Evolutionary conservation across 2,113 vertebrate species (phyloP), one percentile per base, ranked within the genome.

Genomic region (Podarcis raffonei): DNA sequence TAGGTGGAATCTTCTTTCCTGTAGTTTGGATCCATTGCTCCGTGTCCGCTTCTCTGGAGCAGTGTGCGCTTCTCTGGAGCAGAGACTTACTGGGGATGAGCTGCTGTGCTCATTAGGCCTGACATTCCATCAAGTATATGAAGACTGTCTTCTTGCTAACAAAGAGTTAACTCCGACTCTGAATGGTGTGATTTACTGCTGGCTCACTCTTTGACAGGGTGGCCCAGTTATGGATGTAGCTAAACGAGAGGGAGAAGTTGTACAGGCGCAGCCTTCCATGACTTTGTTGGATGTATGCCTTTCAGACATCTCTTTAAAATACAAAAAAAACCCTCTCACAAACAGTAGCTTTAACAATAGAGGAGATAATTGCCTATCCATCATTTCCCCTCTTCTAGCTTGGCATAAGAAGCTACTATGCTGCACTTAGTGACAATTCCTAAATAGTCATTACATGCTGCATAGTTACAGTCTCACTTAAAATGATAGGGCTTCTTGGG

Each of bases 391-490:
- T 68, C 77, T 35, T 69, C 12, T 79, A 30, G 59, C 20, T 37
- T 79, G 66, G 68, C 72, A 75, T 30, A 85, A 74, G 53, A 85
- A 76, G 59, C 66, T 78, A 42, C 39, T 79, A 48, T 27, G 66
- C 1, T 13, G 42, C 74, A 18, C 89, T 68, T 85, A 75, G 83
- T 74, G 75, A 77, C 57, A 89, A 89, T 88, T 72, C 30, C 88
- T 89, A 87, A 92, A 88, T 68, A 83, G 91, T n/a, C 3, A 66
- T 84, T 92, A 68, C 3, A 32, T 85, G 5, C 57, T 84, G 5
- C 39, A 83, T 71, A 22, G 15, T 91, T 92, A 32, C 75, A 88
- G 32, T 69, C 83, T 92, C 35, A 62, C 37, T 0, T 1, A 39
- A 82, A 69, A 83, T 82, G 4, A 89, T 5, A 15, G 5, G 6